Evolutionary conservation across 2,797 vertebrate genomes (phyloP).

Genomic region (Aselliscus stoliczkanus): DNA sequence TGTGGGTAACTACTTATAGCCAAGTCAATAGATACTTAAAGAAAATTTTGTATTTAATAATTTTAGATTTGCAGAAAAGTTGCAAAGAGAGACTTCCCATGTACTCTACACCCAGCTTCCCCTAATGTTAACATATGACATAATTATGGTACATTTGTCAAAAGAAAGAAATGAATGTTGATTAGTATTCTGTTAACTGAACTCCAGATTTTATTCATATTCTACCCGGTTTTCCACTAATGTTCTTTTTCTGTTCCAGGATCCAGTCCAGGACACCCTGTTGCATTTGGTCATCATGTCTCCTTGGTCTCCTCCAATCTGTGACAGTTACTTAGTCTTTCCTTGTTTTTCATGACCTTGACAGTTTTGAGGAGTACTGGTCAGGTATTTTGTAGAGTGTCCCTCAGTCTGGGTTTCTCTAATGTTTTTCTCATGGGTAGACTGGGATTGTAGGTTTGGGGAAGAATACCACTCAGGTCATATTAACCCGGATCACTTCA

Average conservation of each 20-base stretch:
- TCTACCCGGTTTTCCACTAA: background rate
- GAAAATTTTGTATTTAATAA: background rate
- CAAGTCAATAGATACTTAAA: background rate
- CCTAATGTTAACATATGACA: background rate
- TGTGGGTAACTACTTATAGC: background rate
- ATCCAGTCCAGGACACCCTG: background rate
- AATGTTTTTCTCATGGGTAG: background rate
- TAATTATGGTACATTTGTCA: background rate
- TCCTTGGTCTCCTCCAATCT: background rate
- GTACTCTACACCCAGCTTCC: background rate
- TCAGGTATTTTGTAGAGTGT: background rate
- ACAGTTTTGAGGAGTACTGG: background rate
- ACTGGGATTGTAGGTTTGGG: background rate
- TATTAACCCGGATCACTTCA: background rate
- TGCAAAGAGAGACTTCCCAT: background rate
- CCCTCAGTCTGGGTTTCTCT: background rate
- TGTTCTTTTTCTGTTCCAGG: constrained; percentile 8
- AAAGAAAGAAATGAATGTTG: background rate
- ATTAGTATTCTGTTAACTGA: background rate
- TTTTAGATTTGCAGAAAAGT: background rate
- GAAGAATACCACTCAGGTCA: background rate
- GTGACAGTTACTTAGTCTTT: background rate
- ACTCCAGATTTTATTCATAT: background rate
- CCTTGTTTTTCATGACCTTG: background rate
- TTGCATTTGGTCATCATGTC: background rate